A percentile compares a stretch with the other conserved stretches of the same genome.
Evolutionary conservation across 2,113 vertebrate species (phyloP).

Genomic region (Poecile atricapillus): DNA sequence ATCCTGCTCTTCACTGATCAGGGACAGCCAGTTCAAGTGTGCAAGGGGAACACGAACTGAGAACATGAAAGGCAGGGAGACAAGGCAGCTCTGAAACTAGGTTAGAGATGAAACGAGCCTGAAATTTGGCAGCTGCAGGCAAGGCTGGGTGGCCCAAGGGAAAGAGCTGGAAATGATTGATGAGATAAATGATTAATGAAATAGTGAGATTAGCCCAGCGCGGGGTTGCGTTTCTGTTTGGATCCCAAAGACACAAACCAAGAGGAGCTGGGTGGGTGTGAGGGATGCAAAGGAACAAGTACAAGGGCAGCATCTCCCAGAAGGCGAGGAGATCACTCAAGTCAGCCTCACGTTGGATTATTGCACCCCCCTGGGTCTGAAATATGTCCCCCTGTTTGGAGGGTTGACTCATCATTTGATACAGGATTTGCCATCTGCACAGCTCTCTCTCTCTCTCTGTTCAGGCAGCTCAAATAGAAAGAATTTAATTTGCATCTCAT

Average conservation of each 20-base stretch:
- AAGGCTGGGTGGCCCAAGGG: constrained; percentile 45
- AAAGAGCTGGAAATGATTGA: background rate
- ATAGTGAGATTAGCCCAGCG: background rate
- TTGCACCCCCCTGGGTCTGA: background rate
- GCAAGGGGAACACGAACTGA: background rate
- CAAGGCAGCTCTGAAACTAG: constrained; percentile 40
- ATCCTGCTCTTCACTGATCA: background rate
- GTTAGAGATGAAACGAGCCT: constrained; percentile 51
- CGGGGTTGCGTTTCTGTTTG: background rate
- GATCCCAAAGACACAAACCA: background rate
- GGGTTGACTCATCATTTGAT: background rate
- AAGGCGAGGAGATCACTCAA: background rate
- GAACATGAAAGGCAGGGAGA: constrained; percentile 8
- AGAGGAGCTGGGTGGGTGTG: background rate
- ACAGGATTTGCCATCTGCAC: background rate
- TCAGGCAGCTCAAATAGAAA: background rate
- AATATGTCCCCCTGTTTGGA: background rate
- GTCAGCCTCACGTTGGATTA: background rate
- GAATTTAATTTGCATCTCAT: background rate
- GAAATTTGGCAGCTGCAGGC: constrained; percentile 46
- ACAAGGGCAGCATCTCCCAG: background rate
- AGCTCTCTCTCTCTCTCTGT: background rate
- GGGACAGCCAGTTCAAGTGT: background rate
- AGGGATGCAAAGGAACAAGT: background rate
- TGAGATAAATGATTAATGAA: constrained; percentile 60